Conservation (phyloP, 2,113 vertebrate genomes). For the Nothocercus nigrocapillus region DNA sequence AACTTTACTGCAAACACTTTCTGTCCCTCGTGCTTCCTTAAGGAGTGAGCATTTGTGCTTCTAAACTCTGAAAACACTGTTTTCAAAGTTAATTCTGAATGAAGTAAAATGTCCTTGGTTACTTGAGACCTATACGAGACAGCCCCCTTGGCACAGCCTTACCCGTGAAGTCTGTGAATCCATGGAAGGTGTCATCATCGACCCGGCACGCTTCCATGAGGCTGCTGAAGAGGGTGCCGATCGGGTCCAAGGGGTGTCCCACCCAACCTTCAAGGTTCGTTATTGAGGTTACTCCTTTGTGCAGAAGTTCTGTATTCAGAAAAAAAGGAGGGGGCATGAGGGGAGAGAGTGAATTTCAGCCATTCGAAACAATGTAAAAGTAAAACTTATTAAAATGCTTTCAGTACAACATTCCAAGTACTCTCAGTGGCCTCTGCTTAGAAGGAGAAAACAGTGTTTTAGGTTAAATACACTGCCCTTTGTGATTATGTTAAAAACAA, state of each 20-base stretch:
- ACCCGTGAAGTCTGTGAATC: conserved; percentile 87
- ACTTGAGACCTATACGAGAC: background rate
- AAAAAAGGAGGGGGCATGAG: background rate
- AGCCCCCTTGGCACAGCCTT: conserved; percentile 20
- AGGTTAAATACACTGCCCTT: background rate
- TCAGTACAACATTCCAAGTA: background rate
- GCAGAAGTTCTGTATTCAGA: conserved; percentile 83
- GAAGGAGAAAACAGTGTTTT: background rate
- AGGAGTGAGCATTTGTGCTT: background rate
- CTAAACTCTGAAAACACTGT: background rate
- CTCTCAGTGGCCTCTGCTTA: background rate
- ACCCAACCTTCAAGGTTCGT: conserved; percentile 97
- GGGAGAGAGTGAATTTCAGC: background rate
- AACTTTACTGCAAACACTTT: background rate
- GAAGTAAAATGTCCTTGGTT: background rate
- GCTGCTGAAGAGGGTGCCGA: conserved; percentile 93
- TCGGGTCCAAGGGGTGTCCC: conserved; percentile 94
- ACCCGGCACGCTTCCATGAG: conserved; percentile 89
- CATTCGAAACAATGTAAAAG: background rate
- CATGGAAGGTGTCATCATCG: conserved; percentile 82
- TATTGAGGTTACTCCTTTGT: conserved; percentile 90
- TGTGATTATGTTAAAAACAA: background rate
- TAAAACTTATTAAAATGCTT: background rate
- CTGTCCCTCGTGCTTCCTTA: background rate
- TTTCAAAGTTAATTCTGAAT: background rate